Base-by-base conservation (phyloP, 2,797 vertebrate genomes). In the Acridotheres tristis region DNA sequence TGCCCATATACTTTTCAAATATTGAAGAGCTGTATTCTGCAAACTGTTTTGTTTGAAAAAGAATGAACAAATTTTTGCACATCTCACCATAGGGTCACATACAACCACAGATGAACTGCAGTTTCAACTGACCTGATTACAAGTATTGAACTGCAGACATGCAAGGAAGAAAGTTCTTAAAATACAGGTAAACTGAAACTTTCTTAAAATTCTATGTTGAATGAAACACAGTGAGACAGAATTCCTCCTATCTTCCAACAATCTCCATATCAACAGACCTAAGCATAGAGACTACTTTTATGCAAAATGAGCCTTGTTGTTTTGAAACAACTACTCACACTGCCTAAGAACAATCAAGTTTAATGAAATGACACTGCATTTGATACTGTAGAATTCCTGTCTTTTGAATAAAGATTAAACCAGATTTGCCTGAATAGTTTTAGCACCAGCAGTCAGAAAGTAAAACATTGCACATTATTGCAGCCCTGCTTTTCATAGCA, bases 11-110 rank as follows among this genome's bases (percentile, higher is more conserved):
- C 23, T 73, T 75, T 75, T 59, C 63, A 78, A 36, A 75, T 15
- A 43, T 3, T 42, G 34, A 75, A 73, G 30, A 78, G 10, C 22
- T 57, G 18, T 26, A 48, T 7, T 65, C 14, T 32, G 15, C 5
- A 16, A 74, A 82, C 3, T 14, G 7, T 58, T 95, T 71, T 62
- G 8, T 42, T 88, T 67, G 80, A 78, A 34, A 42, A 61, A 72
- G 34, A 23, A 23, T 20, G 9, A 75, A 92, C 3, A 68, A 16
- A 74, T 43, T 4, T 40, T 13, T 51, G 19, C 20, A 53, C 54
- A 65, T 11, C 30, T 76, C 18, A 85, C n/a, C 21, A 55, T 0
- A 4, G 22, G 3, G 12, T 42, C 34, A 78, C 0, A 6, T 34
- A 22, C 6, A 80, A 57, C 13, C 48, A 40, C 7, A 69, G 67